phyloP scores from a whole-genome alignment of 37 sponge, comb jelly and placozoan genomes.

The Ianthella basta region DNA sequence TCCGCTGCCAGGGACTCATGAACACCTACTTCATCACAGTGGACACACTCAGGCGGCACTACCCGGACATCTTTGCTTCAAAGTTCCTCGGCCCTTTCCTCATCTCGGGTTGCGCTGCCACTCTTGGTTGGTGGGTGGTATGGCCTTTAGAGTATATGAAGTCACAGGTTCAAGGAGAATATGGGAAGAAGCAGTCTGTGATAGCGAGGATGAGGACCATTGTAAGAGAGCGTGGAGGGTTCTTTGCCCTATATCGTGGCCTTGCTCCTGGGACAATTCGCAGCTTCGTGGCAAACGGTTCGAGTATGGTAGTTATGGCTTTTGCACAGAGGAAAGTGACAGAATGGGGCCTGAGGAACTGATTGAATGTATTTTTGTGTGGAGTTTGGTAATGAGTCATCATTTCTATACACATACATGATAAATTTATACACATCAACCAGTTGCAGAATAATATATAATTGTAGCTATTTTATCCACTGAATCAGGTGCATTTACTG shows the following conservation, averaged over 20 bases:
- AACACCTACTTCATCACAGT: slow-evolving; percentile 90
- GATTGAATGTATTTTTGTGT: background rate
- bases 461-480: too few relatives aligned
- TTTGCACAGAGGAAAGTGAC: slow-evolving; percentile 91
- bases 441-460: too few relatives aligned
- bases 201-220: slow-evolving; percentile 63
- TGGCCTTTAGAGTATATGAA: slow-evolving; percentile 99
- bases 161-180: slow-evolving; percentile 91
- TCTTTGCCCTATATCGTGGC: slow-evolving; percentile 91
- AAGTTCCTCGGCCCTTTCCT: slow-evolving; percentile 92
- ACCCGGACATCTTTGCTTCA: slow-evolving; percentile 67
- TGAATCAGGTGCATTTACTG: too few relatives aligned
- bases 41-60: slow-evolving; percentile 80
- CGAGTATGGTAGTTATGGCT: slow-evolving; percentile 97
- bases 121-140: slow-evolving; percentile 97
- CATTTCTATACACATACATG: too few relatives aligned
- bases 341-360: slow-evolving; percentile 77
- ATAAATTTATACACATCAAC: too few relatives aligned
- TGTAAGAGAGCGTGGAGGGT: slow-evolving; percentile 83
- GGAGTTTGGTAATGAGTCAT: background rate
- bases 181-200: slow-evolving; percentile 73
- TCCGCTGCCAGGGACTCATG: slow-evolving; percentile 91
- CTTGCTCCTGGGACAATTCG: slow-evolving; percentile 94
- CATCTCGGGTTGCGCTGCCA: slow-evolving; percentile 87
- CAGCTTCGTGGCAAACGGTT: slow-evolving; percentile 96